These are phyloP conservation scores for Tenebrosternarchus preto DNA, from an alignment of 2,113 vertebrate species.

Conservation along the genomic window DNA sequence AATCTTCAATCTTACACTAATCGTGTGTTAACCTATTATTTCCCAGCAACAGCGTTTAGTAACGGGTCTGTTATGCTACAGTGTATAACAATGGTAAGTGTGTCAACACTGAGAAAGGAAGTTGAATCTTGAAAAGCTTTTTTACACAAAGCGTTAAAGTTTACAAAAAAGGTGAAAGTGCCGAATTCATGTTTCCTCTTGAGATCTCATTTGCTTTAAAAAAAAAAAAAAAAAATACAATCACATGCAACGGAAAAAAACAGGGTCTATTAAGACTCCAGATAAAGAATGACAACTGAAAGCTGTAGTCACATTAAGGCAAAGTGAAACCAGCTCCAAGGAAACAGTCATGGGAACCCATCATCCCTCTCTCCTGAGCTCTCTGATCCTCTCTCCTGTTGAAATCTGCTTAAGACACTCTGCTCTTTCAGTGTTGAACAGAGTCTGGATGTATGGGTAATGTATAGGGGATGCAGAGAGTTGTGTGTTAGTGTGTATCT, in stretches of 20 bases:
- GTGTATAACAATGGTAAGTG: not conserved
- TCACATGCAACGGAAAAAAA: not conserved
- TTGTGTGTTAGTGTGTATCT: slow-evolving; percentile 34
- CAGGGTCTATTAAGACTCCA: slow-evolving; percentile 17
- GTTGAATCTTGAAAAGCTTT: slow-evolving; percentile 8
- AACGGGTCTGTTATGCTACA: slow-evolving; percentile 1
- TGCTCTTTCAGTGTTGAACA: slow-evolving; percentile 18
- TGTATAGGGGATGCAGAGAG: slow-evolving; percentile 35
- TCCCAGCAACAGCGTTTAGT: slow-evolving; percentile 3
- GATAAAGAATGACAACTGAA: slow-evolving; percentile 7
- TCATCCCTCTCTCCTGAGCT: slow-evolving; percentile 10
- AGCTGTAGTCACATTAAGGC: slow-evolving; percentile 5
- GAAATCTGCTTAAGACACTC: not conserved
- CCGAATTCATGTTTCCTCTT: not conserved
- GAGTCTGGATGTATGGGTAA: slow-evolving; percentile 27
- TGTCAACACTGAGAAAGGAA: not conserved
- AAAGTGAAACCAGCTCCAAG: slow-evolving; percentile 27
- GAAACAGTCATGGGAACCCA: slow-evolving; percentile 37
- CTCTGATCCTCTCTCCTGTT: slow-evolving; percentile 7
- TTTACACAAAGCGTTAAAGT: no score
- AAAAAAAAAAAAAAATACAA: no score
- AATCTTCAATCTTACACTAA: not conserved
- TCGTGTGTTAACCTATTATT: slow-evolving; percentile 1
- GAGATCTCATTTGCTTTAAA: no score
- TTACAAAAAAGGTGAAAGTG: not conserved